Percentiles rank a stretch among this genome's conserved stretches.
Conservation (phyloP, 1,140 invertebrate species). For the Lineus longissimus region DNA sequence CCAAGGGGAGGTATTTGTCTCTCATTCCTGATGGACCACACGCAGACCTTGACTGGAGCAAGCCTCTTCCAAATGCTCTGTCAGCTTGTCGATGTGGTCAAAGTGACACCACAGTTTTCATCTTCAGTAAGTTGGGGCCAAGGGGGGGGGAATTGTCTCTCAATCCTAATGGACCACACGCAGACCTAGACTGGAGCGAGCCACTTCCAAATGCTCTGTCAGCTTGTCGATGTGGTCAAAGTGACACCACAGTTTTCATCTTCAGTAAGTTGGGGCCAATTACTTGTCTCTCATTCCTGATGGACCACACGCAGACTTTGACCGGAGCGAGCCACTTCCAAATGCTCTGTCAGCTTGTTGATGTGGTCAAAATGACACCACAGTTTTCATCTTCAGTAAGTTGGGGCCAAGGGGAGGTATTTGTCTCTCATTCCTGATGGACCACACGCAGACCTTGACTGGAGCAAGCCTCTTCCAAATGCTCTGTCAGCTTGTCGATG, state of each 20-base stretch:
- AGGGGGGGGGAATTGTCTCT: too few species aligned
- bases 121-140: not conserved
- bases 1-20: not conserved
- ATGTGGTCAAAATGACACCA: not conserved
- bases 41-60: not conserved
- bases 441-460: not conserved
- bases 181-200: not conserved
- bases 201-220: not conserved
- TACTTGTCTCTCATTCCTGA: not conserved
- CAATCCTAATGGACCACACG: not conserved
- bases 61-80: not conserved
- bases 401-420: not conserved
- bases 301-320: not conserved
- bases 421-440: not conserved
- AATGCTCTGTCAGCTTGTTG: not conserved
- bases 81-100: not conserved
- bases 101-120: not conserved
- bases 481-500: not conserved
- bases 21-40: not conserved
- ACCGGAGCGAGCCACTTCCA: not conserved
- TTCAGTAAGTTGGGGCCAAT: not conserved
- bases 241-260: conserved; percentile 5
- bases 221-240: not conserved
- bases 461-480: not conserved
- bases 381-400: conserved; percentile 6